Base-by-base conservation (phyloP, 2,888 invertebrate genomes). In the Heliconius ismenius region DNA sequence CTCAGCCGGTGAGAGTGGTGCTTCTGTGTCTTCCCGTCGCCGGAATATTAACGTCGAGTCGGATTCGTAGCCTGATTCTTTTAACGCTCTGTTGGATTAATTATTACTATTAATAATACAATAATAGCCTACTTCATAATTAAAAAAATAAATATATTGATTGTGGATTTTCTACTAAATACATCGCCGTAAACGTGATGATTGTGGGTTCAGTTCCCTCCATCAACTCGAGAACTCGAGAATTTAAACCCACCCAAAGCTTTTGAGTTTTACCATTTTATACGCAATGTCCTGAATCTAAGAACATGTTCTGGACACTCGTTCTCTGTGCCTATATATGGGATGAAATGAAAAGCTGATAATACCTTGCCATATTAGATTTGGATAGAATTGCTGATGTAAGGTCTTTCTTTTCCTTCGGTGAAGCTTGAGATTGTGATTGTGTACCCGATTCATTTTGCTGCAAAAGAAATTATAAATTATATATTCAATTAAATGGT, bases 21-120 rank as follows among this genome's bases (percentile, higher is more conserved):
- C 95, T 81, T 95, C 96, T 32, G 94, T 93, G 67, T 95, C 95
- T 82, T 97, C 97, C 78, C 97, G 96, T 76, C 97, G 95, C 82
- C 97, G 96, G 91, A 98, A 98, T 75, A 98, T 96, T 77, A 98
- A 93, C 65, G 97, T 98, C 10, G 98, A 98, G 90, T 98, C 98
- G 83, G 98, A 98, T 89, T 98, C 98, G 90, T 98, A 98, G 24
- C 98, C 98, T 24, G 97, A 97, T 89, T 98, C 98, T 90, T 98
- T 98, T 74, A 98, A 93, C 72, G 97, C 97, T 91, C 98, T 97
- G 86, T 28, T 54, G 15, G 32, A 11, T n/a, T 39, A 4, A 65
- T 65, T 3, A 15, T 39, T 67, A 39, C 39, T 11, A 39, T 39
- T 39, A 11, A 32, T 39, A 65, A 65, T 39, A 65, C n/a, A n/a